Percentiles rank a stretch among this genome's conserved stretches.
Evolutionary conservation across 2,888 invertebrate species (phyloP).

Genomic region (Eilema sororculum): DNA sequence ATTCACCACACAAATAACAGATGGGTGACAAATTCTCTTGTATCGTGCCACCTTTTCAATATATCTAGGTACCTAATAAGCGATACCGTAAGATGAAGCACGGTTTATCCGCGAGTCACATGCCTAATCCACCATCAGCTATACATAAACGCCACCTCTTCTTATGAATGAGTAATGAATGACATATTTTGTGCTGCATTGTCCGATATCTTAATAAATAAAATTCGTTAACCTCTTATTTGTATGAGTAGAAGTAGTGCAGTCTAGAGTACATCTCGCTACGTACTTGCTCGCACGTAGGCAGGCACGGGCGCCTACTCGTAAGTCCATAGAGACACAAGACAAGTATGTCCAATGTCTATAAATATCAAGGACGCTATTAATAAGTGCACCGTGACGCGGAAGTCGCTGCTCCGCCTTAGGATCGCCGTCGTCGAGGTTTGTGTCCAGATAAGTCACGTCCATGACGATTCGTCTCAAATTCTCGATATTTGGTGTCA

Average conservation of each 20-base stretch:
- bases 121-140: not conserved
- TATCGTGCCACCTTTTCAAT: not conserved
- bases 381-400: conserved; percentile 28
- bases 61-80: too few relatives aligned
- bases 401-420: conserved; percentile 28
- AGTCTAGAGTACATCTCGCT: not conserved
- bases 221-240: not conserved
- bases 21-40: not conserved
- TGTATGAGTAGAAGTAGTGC: not conserved
- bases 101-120: not conserved
- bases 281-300: not conserved
- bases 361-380: conserved; percentile 19
- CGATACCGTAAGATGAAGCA: not conserved
- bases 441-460: not conserved
- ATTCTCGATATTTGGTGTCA: not conserved
- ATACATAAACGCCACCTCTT: not conserved
- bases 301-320: not conserved
- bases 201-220: not conserved
- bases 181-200: not conserved
- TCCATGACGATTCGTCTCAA: not conserved
- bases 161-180: not conserved
- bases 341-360: not conserved
- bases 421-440: not conserved
- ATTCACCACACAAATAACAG: not conserved
- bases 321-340: conserved; percentile 1